phyloP scores from a whole-genome alignment of 2,113 vertebrate genomes.

The Corydoras maculifer region DNA sequence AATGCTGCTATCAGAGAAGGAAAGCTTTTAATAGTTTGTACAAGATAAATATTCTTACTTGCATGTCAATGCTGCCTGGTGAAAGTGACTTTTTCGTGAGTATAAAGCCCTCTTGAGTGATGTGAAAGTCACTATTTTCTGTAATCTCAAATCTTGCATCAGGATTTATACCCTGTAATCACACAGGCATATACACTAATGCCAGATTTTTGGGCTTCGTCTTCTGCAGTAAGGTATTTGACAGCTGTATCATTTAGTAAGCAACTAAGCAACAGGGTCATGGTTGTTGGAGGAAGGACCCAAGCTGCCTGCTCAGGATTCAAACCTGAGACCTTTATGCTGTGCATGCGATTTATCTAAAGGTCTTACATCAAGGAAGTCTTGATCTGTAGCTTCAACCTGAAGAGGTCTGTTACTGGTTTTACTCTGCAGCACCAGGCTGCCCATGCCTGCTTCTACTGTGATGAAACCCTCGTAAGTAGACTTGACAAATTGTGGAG shows the following conservation, averaged over 20 bases:
- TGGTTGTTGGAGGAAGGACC: too few species aligned
- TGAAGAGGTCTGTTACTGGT: slow-evolving; percentile 47
- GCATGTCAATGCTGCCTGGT: slow-evolving; percentile 22
- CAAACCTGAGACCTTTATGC: too few species aligned
- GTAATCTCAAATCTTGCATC: slow-evolving; percentile 61
- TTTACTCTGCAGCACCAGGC: slow-evolving; percentile 56
- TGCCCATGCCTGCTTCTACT: slow-evolving; percentile 33
- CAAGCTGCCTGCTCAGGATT: too few species aligned
- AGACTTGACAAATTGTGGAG: slow-evolving; percentile 55
- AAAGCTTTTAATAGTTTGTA: background rate
- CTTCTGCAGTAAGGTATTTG: too few species aligned
- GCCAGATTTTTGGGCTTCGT: too few species aligned
- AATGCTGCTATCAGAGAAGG: too few species aligned
- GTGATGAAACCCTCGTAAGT: slow-evolving; percentile 51
- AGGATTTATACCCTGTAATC: slow-evolving; percentile 70
- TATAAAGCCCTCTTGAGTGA: slow-evolving; percentile 61
- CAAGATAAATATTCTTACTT: slow-evolving; percentile 45
- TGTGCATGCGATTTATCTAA: too few species aligned
- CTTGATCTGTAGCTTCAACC: slow-evolving; percentile 55
- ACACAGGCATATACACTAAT: background rate
- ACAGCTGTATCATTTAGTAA: too few species aligned
- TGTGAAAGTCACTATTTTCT: slow-evolving; percentile 53
- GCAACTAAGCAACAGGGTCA: too few species aligned
- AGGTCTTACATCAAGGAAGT: slow-evolving; percentile 53
- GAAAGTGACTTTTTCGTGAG: slow-evolving; percentile 51